Conservation (phyloP, 2,113 vertebrate species). For the Trinectes maculatus region DNA sequence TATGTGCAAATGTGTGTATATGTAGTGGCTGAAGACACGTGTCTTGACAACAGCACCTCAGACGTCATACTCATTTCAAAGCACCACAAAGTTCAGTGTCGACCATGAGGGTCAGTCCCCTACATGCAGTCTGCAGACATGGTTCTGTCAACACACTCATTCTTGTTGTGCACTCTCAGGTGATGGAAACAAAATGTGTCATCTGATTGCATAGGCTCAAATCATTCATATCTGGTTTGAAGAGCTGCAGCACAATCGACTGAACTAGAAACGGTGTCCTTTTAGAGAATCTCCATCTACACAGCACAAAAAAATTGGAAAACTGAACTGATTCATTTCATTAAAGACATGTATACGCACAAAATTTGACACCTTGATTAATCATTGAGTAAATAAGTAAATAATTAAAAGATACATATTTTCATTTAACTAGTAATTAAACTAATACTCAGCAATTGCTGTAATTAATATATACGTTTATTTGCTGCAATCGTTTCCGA, state of each 20-base stretch:
- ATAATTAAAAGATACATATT: neutral
- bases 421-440: neutral
- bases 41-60: constrained; percentile 34
- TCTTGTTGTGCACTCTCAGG: constrained; percentile 37
- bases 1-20: neutral
- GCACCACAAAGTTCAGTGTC: constrained; percentile 56
- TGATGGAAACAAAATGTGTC: constrained; percentile 38
- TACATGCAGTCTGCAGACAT: constrained; percentile 57
- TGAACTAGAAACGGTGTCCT: neutral
- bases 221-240: neutral
- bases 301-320: neutral
- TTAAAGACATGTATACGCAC: neutral
- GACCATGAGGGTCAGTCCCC: constrained; percentile 64
- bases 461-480: neutral
- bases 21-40: constrained; percentile 31
- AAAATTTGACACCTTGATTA: neutral
- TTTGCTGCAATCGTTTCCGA: neutral
- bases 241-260: neutral
- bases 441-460: neutral
- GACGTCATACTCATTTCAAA: constrained; percentile 71
- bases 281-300: neutral
- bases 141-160: constrained; percentile 41
- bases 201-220: constrained; percentile 10
- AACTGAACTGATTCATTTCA: neutral
- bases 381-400: neutral